A percentile compares a stretch with the other conserved stretches of the same genome.
Evolutionary conservation across 2,113 vertebrate species (phyloP).

Genomic region (Haemorhous mexicanus): DNA sequence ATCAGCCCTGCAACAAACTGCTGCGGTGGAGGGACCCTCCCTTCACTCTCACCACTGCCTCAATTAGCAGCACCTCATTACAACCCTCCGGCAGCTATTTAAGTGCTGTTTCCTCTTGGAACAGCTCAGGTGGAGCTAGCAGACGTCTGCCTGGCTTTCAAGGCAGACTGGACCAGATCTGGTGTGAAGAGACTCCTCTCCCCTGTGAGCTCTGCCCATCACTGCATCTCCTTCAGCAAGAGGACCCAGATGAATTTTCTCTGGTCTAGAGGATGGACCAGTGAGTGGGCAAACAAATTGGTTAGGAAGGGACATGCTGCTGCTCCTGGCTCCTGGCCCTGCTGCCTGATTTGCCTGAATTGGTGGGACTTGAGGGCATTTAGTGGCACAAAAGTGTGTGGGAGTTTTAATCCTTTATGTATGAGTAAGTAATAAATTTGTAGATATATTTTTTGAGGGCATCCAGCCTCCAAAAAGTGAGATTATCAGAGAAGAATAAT

Average conservation of each 20-base stretch:
- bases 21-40: neutral
- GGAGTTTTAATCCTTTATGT: neutral
- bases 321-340: neutral
- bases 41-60: neutral
- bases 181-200: neutral
- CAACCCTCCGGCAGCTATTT: neutral
- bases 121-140: neutral
- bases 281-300: neutral
- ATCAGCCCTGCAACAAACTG: neutral
- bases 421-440: neutral
- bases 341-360: neutral
- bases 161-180: neutral
- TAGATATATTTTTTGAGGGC: neutral
- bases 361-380: neutral
- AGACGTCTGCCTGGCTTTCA: neutral
- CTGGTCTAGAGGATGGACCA: neutral
- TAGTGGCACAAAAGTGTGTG: neutral
- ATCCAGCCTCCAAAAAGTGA: neutral
- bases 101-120: neutral
- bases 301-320: neutral
- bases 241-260: neutral
- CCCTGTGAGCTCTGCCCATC: neutral
- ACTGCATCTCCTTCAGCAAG: fast-evolving
- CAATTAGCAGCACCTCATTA: neutral
- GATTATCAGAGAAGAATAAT: neutral